Conservation (phyloP, 2,113 vertebrate genomes). For the Manacus vitellinus region DNA sequence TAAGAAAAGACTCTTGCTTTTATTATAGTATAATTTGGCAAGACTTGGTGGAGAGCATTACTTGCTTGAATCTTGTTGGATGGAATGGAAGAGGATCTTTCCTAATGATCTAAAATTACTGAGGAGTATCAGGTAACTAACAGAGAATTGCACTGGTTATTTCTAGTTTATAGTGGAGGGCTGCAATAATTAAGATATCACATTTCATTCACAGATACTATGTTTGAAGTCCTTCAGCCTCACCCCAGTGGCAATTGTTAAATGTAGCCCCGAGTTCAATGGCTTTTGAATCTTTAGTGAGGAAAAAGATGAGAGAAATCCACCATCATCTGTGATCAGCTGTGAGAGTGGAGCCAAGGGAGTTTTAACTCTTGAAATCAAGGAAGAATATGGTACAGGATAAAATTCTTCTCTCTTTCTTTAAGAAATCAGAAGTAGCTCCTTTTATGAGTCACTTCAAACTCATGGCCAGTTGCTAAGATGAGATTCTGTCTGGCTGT, state of each 20-base stretch:
- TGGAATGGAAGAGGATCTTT: neutral
- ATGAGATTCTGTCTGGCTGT: neutral
- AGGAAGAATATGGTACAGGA: neutral
- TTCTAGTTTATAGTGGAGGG: conserved; percentile 19
- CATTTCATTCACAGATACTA: neutral
- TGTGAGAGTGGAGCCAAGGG: neutral
- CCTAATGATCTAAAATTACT: conserved; percentile 4
- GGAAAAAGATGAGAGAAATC: neutral
- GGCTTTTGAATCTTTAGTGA: neutral
- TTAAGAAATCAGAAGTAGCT: neutral
- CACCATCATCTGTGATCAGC: neutral
- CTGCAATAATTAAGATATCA: conserved; percentile 30
- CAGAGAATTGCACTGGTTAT: neutral
- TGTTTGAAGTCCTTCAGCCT: conserved; percentile 2
- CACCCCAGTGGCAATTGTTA: neutral
- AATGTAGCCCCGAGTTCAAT: neutral
- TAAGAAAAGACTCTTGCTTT: neutral
- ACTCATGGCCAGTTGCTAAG: neutral
- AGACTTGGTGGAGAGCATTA: neutral
- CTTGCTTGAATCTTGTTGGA: neutral
- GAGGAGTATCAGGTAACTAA: neutral
- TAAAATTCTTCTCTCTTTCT: neutral
- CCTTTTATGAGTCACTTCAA: neutral
- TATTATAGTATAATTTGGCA: neutral
- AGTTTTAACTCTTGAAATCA: neutral